Evolutionary conservation across 2,113 vertebrate species (phyloP).

Genomic region (Amphiprion percula): DNA sequence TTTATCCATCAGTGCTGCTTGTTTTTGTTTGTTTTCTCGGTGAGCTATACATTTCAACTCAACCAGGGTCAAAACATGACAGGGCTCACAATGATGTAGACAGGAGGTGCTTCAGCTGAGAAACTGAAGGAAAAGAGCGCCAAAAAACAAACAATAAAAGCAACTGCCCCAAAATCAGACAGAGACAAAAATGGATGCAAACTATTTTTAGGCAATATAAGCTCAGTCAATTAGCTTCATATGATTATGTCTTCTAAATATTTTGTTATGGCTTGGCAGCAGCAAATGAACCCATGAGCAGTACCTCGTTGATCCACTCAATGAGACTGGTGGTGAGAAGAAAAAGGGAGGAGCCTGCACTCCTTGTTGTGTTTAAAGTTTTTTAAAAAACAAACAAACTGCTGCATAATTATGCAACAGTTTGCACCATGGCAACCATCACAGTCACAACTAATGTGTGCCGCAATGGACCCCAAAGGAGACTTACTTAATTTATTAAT

Average conservation of each 20-base stretch:
- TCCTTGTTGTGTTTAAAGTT: constrained; percentile 29
- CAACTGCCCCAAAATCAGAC: background rate
- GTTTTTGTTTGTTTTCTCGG: constrained; percentile 55
- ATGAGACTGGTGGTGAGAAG: constrained; percentile 8
- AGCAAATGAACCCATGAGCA: background rate
- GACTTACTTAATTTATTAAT: constrained; percentile 68
- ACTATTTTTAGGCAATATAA: too few species aligned
- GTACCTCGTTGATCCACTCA: constrained; percentile 18
- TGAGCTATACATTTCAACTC: constrained; percentile 38
- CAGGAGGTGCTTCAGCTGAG: background rate
- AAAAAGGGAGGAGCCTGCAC: constrained; percentile 37
- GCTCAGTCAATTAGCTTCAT: too few species aligned
- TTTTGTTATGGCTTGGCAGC: background rate
- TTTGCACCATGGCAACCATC: constrained; percentile 72
- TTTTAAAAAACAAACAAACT: background rate
- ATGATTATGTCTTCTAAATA: background rate
- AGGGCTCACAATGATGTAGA: background rate
- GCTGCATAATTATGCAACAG: constrained; percentile 48
- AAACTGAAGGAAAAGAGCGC: background rate
- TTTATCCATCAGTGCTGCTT: constrained; percentile 49
- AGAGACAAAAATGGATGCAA: background rate
- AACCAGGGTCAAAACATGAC: constrained; percentile 24
- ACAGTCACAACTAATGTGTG: constrained; percentile 34
- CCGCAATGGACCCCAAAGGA: constrained; percentile 58
- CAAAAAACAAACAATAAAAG: background rate